phyloP scores from a whole-genome alignment of 2,113 vertebrate genomes.

The Mormyrus iriodes region DNA sequence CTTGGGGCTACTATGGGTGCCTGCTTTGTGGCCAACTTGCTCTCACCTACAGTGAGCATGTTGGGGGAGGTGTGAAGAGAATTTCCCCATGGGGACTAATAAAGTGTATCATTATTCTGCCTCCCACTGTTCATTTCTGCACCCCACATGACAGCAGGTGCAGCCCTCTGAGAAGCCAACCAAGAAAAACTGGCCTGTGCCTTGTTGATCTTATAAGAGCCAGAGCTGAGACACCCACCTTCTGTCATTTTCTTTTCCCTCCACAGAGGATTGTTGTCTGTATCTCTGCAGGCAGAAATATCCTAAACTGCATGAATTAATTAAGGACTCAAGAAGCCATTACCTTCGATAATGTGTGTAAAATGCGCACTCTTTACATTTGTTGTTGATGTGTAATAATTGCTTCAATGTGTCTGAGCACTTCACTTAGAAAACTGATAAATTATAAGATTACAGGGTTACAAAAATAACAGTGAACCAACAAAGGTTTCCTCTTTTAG shows the following conservation, averaged over 20 bases:
- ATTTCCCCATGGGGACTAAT: no score
- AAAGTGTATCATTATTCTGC: no score
- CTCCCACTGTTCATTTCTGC: background rate
- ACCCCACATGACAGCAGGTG: background rate
- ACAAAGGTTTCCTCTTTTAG: background rate
- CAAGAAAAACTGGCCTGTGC: background rate
- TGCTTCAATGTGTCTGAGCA: background rate
- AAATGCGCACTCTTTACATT: background rate
- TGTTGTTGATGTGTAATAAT: background rate
- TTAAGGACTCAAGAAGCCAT: background rate
- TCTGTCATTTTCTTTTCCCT: background rate
- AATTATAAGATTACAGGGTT: background rate
- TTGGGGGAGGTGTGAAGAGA: no score
- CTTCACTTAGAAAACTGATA: background rate
- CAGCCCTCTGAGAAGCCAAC: background rate
- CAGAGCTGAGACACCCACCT: background rate
- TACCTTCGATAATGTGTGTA: background rate
- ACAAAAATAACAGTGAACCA: background rate
- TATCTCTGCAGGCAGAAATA: background rate
- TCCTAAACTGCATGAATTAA: background rate
- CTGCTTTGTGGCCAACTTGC: no score
- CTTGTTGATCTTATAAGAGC: background rate
- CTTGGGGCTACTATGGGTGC: no score
- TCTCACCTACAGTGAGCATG: no score
- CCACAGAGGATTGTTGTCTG: background rate